These are phyloP conservation scores for Reinhardtius hippoglossoides DNA, from an alignment of 2,113 vertebrate genomes.

Conservation along the genomic window DNA sequence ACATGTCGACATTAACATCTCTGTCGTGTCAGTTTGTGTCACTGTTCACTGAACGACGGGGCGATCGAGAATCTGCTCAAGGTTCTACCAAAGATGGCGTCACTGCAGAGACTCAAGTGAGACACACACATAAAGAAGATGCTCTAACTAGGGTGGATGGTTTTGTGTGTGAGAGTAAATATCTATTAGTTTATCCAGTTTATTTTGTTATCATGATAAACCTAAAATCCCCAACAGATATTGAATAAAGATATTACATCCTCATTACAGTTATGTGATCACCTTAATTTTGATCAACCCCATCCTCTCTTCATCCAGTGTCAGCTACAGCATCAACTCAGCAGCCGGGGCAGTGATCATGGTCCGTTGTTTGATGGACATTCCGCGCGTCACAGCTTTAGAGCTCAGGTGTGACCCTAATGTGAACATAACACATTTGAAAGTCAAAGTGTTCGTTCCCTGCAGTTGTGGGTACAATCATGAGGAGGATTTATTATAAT, in stretches of 20 bases:
- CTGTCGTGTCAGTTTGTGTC: conserved; percentile 81
- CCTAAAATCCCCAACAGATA: no score
- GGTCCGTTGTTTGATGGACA: conserved; percentile 60
- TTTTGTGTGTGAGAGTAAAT: not conserved
- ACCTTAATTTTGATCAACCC: not conserved
- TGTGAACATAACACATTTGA: not conserved
- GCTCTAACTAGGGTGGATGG: not conserved
- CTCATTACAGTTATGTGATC: not conserved
- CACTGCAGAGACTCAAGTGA: conserved; percentile 86
- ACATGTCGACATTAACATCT: not conserved
- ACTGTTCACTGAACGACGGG: conserved; percentile 75
- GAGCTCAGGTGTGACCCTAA: conserved; percentile 69
- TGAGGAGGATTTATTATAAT: not conserved
- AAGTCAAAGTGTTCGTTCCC: not conserved
- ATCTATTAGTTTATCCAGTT: not conserved
- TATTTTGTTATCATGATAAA: no score
- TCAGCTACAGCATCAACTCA: conserved; percentile 67
- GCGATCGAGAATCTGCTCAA: conserved; percentile 80
- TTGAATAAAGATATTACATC: not conserved
- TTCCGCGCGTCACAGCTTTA: conserved; percentile 60
- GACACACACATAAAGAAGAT: not conserved
- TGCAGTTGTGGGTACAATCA: not conserved
- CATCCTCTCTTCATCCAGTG: conserved; percentile 35
- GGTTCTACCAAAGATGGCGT: conserved; percentile 74
- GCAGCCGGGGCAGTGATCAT: conserved; percentile 58